Base-by-base conservation (phyloP, 2,888 invertebrate genomes). In the Stictocephala bisonia region DNA sequence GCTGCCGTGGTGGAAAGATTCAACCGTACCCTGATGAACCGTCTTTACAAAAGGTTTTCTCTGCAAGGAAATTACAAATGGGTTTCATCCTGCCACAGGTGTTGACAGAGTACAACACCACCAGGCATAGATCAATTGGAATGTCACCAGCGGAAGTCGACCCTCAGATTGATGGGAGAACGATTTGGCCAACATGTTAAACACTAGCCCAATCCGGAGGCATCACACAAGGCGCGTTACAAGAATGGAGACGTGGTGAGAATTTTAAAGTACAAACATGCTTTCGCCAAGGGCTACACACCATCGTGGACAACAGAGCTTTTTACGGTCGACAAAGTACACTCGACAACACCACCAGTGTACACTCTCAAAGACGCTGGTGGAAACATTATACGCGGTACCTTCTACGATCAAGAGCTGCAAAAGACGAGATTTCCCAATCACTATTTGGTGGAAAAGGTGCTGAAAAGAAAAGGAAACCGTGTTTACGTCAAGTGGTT, bases 341-440 rank as follows among this genome's bases (percentile, higher is more conserved):
- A 24, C 3, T 22, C 20, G 13, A 50, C 50, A 50, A 50, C 24
- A 13, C 50, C 50, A 2, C 50, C 50, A 50, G 50, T 50, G 20
- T 50, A 50, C 13, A 9, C 20, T 20, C 2, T 18, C 3, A 4
- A n/a, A 18, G 50, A 50, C n/a, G 4, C 7, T 9, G 20, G 4
- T 4, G 69, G 31, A 29, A 58, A 41, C 56, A 18, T 18, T 6
- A 56, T 74, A 0, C 13, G 31, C 0, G 72, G 72, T 0, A 13
- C 58, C 11, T 74, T 74, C 60, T 74, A 74, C 9, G 26, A 22
- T 1, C 29, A 74, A 24, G 74, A 74, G 51, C 27, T 74, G 44
- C 13, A 2, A 15, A 74, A 74, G 29, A 70, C 74, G 0, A 29
- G 29, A 15, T 56, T 27, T 9, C 72, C 74, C 0, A 22, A 74